Evolutionary conservation across 2,113 vertebrate species (phyloP), one percentile per base, ranked within the genome.

Genomic region (Etheostoma cragini): DNA sequence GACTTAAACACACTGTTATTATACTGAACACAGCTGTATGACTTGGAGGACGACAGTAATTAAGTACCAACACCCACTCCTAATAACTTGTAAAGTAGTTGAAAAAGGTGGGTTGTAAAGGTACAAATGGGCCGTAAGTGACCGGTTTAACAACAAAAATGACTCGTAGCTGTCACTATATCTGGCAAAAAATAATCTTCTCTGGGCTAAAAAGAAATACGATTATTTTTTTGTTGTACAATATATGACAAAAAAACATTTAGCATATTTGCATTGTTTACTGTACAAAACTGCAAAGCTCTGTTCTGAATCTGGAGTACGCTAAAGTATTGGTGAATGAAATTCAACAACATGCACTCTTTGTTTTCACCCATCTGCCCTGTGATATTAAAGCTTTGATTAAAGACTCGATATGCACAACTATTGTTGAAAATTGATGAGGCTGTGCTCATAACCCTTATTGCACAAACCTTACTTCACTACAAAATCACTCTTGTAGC

Each of bases 401-500:
- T 46, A 22, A 17, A 75, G 80, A 77, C 79, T 82, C 61, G 46
- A 80, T 35, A 61, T 70, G 58, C 75, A 64, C 58, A 62, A 49
- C 65, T 58, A 22, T 24, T 79, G 70, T 60, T 84, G 35, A 42
- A 79, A 78, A 88, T 85, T 50, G 22, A 81, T 85, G 57, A 38
- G 75, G 74, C n/a, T 17, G 13, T 64, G 60, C 62, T 57, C 52
- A 58, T 17, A 68, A 78, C 66, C 45, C 19, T 53, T 54, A 63
- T 24, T 49, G 46, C 24, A 26, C 26, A 64, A 16, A 3, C 2
- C 14, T 38, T 30, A 7, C 16, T 50, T 72, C 24, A 57, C 14
- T 30, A 57, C 14, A 58, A 35, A 64, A 17, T 62, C 46, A 33
- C 24, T 24, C 47, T n/a, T 30, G 47, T 38, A 49, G 46, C 47